Evolutionary conservation across 2,888 invertebrate species (phyloP), one percentile per base, ranked within the genome.

Genomic region (Drosophila basisetae): DNA sequence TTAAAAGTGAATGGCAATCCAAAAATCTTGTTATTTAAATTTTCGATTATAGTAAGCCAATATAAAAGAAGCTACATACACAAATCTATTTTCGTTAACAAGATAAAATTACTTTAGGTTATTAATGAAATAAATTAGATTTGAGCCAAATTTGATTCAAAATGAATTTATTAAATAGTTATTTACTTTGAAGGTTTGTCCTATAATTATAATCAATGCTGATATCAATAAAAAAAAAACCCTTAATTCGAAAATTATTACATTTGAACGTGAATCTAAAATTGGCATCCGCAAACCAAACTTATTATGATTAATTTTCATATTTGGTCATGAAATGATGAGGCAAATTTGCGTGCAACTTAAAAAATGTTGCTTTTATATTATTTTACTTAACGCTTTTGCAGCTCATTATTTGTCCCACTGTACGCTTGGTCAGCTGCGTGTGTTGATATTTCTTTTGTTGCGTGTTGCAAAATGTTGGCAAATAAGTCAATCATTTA

Each of bases 391-490:
- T 13, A n/a, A 9, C 10, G 9, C 10, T n/a, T 31, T 1, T 10
- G 1, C 16, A 30, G 11, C 31, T 18, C 1, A 16, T n/a, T 16
- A 16, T 9, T 61, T 22, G 35, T 9, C 22, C 59, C 86, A 84
- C 83, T 88, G 86, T 86, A 56, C 75, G 16, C 4, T 28, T 60
- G 79, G 83, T 81, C 78, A 83, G 72, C 73, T 80, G 87, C 80
- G 83, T 88, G 90, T 73, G 82, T 81, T 84, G 79, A 81, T 76
- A 9, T 47, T 47, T 16, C 25, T 76, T 79, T 79, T 68, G 76
- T 87, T 87, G 88, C 87, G 85, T 87, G 90, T 90, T 87, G 90
- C 82, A 88, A 85, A 73, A 85, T 71, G 73, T 78, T 85, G 80
- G 80, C 88, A 87, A 87, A 88, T 87, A 88, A 88, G 80, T 90